Evolutionary conservation across 2,113 vertebrate species (phyloP), one percentile per base, ranked within the genome.

Genomic region (Noctilio leporinus): DNA sequence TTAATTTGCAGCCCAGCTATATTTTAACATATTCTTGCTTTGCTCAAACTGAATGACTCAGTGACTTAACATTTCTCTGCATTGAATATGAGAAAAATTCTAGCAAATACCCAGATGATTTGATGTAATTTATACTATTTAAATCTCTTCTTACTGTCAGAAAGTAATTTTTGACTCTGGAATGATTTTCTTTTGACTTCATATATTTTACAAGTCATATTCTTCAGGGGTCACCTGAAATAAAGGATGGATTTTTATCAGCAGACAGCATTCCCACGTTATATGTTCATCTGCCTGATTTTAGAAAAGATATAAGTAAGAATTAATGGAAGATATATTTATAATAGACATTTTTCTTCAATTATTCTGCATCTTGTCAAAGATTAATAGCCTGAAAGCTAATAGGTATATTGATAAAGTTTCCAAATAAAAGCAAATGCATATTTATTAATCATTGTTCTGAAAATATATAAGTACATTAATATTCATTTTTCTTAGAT

Each of bases 1-100:
- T 98, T 98, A 93, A 98, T 98, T 97, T 98, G 93, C 95, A 97
- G 51, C 85, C 94, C 78, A 90, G 20, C 93, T 95, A 11, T 93
- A 75, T 85, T 98, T 97, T 97, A 93, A 96, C 95, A 95, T 97
- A 94, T 95, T 91, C 73, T 87, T 96, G 73, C 59, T 65, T 92
- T 89, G 7, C 73, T 96, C 3, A 0, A 20, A 94, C 95, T 96
- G 91, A 98, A 93, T 98, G 92, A 97, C 88, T 97, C 93, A 94
- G 20, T 96, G 59, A 95, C 96, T 97, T 97, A 96, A 72, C 96
- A 64, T 96, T 95, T 96, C 95, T 93, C 43, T 26, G 4, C 80
- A 72, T 69, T 91, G 70, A 83, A 24, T 86, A 57, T 81, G 92
- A 97, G 55, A 47, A 81, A 59, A 62, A 89, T 93, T 38, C 53